Evolutionary conservation across 2,797 vertebrate species (phyloP).

Genomic region (Dryobates pubescens): DNA sequence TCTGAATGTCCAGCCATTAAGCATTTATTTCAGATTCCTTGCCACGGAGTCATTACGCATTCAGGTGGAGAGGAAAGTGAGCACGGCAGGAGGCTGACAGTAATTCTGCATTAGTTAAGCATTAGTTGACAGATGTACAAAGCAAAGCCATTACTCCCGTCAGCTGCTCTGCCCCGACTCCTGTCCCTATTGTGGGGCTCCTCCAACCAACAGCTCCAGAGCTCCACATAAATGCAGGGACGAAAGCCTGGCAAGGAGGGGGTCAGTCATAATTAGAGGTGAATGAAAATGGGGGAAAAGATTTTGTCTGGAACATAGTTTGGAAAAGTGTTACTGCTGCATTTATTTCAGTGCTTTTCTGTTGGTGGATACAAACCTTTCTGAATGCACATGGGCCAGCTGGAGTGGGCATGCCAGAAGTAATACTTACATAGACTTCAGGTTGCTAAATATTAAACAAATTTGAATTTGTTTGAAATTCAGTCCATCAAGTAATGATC

Average conservation of each 20-base stretch:
- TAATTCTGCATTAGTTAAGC: conserved; percentile 73
- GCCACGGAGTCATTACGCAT: conserved; percentile 60
- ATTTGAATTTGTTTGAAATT: conserved; percentile 25
- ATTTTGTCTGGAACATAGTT: conserved; percentile 19
- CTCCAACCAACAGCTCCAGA: conserved; percentile 38
- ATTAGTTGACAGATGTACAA: conserved; percentile 72
- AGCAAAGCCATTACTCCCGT: conserved; percentile 68
- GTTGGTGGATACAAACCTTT: background rate
- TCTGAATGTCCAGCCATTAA: conserved; percentile 24
- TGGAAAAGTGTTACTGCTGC: background rate
- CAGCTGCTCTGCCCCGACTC: conserved; percentile 38
- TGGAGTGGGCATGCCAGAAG: background rate
- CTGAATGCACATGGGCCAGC: background rate
- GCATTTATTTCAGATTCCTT: conserved; percentile 48
- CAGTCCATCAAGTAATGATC: background rate
- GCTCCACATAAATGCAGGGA: background rate
- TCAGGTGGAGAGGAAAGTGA: conserved; percentile 69
- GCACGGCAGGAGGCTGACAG: conserved; percentile 64
- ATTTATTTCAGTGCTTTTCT: background rate
- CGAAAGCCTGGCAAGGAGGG: background rate
- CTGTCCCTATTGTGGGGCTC: conserved; percentile 41
- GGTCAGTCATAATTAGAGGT: background rate
- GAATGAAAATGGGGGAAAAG: background rate
- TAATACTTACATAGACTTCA: background rate
- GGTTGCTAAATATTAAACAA: conserved; percentile 14